Percentiles rank a stretch among this genome's conserved stretches.
Conservation (phyloP, 2,113 vertebrate genomes). For the Malurus elegans region DNA sequence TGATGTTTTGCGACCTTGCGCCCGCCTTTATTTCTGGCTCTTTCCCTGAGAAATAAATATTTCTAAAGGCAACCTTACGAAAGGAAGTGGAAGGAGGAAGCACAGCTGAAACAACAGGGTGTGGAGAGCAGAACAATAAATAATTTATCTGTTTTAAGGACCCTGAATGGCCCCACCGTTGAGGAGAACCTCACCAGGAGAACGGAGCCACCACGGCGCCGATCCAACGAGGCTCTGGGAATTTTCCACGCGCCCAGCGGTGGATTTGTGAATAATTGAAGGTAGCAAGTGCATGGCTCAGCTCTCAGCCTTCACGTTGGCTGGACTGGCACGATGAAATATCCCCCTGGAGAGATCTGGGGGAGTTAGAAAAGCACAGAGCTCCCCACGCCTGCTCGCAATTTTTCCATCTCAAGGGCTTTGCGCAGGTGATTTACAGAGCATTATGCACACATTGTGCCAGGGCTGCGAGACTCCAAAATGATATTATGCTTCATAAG, state of each 20-base stretch:
- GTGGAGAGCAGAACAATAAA: neutral
- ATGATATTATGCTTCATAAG: slow-evolving; percentile 24
- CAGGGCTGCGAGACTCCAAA: neutral
- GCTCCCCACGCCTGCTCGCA: neutral
- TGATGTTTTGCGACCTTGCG: neutral
- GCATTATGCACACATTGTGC: slow-evolving; percentile 2
- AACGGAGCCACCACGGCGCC: fast-evolving
- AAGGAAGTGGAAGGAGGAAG: neutral
- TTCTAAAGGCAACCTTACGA: neutral
- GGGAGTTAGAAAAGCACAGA: neutral
- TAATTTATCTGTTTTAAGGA: neutral
- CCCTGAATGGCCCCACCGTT: neutral
- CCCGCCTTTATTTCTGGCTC: neutral
- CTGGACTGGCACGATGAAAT: neutral
- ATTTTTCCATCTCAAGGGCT: slow-evolving; percentile 3
- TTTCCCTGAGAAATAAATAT: neutral
- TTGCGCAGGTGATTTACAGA: slow-evolving; percentile 13
- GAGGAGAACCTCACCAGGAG: neutral
- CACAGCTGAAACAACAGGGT: neutral
- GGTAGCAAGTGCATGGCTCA: neutral
- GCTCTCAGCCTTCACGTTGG: neutral
- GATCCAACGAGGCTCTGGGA: neutral
- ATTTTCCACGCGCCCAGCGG: fast-evolving
- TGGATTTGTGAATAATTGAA: slow-evolving; percentile 35
- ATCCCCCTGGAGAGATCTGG: neutral